Percentiles rank a stretch among this genome's conserved stretches.
These are phyloP conservation scores for Spheniscus humboldti DNA, from an alignment of 2,797 vertebrate genomes.

Conservation along the genomic window DNA sequence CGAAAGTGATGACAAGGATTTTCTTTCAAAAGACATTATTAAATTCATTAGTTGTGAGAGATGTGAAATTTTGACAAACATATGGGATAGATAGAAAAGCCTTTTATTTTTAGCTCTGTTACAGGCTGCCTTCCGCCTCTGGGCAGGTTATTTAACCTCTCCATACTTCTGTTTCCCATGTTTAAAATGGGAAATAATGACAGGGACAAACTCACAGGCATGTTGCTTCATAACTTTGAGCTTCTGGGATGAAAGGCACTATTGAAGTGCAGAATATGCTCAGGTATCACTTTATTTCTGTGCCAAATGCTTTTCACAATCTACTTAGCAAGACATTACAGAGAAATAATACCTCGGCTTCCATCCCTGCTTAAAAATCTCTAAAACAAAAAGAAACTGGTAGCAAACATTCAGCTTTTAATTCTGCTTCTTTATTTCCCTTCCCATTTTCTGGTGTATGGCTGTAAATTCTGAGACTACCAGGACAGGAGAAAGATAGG, in stretches of 20 bases:
- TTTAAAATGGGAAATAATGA: slow-evolving; percentile 17
- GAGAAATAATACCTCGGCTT: background rate
- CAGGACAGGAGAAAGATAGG: background rate
- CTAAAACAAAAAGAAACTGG: background rate
- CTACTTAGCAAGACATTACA: background rate
- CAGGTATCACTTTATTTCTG: background rate
- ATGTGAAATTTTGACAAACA: background rate
- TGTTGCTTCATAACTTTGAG: slow-evolving; percentile 31
- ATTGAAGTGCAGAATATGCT: slow-evolving; percentile 18
- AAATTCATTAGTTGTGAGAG: background rate
- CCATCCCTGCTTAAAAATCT: background rate
- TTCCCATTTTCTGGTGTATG: background rate
- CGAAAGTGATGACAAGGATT: background rate
- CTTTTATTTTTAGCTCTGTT: background rate
- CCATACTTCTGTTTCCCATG: background rate
- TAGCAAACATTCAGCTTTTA: background rate
- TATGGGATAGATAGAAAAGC: background rate
- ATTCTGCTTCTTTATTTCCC: background rate
- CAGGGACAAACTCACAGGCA: background rate
- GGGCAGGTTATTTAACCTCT: background rate
- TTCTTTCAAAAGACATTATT: background rate
- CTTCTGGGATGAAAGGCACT: slow-evolving; percentile 22
- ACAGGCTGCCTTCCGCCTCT: background rate
- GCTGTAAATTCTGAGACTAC: background rate
- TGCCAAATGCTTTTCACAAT: slow-evolving; percentile 23